Percentiles rank a stretch among this genome's conserved stretches.
Conservation (phyloP, 2,113 vertebrate genomes). For the Indicator indicator region DNA sequence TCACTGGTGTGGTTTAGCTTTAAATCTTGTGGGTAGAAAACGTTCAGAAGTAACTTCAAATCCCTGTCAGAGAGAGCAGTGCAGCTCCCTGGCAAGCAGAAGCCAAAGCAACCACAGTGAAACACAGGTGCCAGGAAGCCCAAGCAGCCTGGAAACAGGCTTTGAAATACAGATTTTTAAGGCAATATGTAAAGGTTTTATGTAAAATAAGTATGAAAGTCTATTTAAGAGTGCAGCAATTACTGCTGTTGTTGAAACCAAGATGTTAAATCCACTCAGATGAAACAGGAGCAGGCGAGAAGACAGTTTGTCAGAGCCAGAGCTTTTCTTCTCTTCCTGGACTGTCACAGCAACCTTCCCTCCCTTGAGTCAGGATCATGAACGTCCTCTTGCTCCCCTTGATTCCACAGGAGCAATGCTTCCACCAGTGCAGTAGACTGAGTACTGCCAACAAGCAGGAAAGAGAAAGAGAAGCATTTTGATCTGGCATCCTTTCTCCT, state of each 20-base stretch:
- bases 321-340: not conserved
- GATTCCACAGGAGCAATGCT: not conserved
- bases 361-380: not conserved
- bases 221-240: not conserved
- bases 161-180: not conserved
- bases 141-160: not conserved
- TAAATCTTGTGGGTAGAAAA: not conserved
- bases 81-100: not conserved
- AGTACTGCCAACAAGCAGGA: not conserved
- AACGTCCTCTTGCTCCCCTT: accelerated
- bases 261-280: not conserved
- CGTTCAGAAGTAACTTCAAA: not conserved
- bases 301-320: not conserved
- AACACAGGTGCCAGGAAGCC: accelerated
- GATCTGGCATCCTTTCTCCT: not conserved
- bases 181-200: not conserved
- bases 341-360: not conserved
- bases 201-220: not conserved
- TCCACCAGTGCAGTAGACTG: not conserved
- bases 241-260: not conserved
- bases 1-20: not conserved
- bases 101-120: not conserved
- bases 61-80: accelerated
- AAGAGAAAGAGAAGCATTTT: not conserved
- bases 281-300: not conserved